phyloP scores from a whole-genome alignment of 2,113 vertebrate species.

The Gymnarchus niloticus region DNA sequence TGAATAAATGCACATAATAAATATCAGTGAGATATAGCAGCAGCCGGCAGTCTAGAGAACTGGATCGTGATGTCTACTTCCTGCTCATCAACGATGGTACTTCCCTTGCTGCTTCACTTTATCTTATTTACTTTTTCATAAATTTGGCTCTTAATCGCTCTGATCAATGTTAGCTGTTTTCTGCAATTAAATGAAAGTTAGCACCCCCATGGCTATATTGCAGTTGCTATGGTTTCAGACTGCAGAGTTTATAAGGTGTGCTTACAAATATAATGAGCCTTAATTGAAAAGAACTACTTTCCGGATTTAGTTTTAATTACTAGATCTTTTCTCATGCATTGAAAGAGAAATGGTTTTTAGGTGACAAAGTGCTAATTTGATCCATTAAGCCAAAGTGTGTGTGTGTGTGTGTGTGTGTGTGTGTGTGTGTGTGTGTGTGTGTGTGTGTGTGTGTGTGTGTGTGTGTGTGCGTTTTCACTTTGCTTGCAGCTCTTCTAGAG shows the following conservation, averaged over 20 bases:
- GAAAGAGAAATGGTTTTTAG: conserved; percentile 44
- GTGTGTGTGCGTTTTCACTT: conserved; percentile 29
- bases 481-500: neutral
- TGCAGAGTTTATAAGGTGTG: conserved; percentile 7
- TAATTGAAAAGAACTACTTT: conserved; percentile 50
- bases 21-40: neutral
- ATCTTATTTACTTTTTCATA: conserved; percentile 4
- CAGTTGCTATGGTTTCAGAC: conserved; percentile 24
- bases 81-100: neutral
- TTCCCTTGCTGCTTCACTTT: neutral
- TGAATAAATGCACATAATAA: neutral
- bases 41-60: neutral
- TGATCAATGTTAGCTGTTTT: conserved; percentile 16
- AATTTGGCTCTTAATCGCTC: conserved; percentile 18
- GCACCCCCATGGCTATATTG: neutral
- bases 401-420: conserved; percentile 29
- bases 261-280: conserved; percentile 46
- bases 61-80: neutral
- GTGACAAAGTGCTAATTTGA: conserved; percentile 56
- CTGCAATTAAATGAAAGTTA: conserved; percentile 15
- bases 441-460: conserved; percentile 36
- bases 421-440: conserved; percentile 36
- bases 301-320: conserved; percentile 50
- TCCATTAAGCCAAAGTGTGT: conserved; percentile 49
- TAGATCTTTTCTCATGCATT: conserved; percentile 34